These are phyloP conservation scores for Chelidonichthys spinosus DNA, from an alignment of 2,797 vertebrate species.

Conservation along the genomic window DNA sequence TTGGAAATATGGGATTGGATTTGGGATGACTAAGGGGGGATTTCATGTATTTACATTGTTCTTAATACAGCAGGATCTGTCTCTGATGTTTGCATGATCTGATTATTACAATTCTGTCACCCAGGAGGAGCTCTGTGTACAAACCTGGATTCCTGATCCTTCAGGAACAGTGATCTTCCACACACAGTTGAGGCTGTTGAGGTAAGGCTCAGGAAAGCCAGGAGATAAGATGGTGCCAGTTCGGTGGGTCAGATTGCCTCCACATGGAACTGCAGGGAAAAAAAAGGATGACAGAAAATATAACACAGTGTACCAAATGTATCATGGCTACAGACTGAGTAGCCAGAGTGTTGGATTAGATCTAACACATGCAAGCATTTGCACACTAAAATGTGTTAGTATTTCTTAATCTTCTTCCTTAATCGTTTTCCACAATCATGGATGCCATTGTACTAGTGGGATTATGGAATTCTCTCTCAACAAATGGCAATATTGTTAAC, in stretches of 20 bases:
- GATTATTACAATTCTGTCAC: neutral
- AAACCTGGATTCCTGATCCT: constrained; percentile 97
- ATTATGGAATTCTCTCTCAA: constrained; percentile 7
- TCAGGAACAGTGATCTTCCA: constrained; percentile 98
- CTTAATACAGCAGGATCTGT: neutral
- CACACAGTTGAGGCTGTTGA: constrained; percentile 98
- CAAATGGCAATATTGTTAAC: constrained; percentile 7
- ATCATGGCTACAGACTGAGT: constrained; percentile 1
- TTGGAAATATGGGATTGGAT: neutral
- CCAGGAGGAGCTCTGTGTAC: constrained; percentile 5
- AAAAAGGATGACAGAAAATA: constrained; percentile 40
- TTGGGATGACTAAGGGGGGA: neutral
- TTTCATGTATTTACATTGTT: neutral
- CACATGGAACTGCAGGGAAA: constrained; percentile 91
- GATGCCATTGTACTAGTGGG: neutral
- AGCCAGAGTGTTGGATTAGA: neutral
- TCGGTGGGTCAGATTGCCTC: constrained; percentile 94
- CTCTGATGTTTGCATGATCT: neutral
- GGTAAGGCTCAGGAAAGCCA: constrained; percentile 96
- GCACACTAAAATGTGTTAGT: constrained; percentile 3
- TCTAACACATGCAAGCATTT: neutral
- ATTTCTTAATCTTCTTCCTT: constrained; percentile 13
- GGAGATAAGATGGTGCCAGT: constrained; percentile 97
- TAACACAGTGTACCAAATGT: neutral
- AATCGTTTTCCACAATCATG: neutral